phyloP scores from a whole-genome alignment of 2,113 vertebrate genomes.

The Nannospalax galili region DNA sequence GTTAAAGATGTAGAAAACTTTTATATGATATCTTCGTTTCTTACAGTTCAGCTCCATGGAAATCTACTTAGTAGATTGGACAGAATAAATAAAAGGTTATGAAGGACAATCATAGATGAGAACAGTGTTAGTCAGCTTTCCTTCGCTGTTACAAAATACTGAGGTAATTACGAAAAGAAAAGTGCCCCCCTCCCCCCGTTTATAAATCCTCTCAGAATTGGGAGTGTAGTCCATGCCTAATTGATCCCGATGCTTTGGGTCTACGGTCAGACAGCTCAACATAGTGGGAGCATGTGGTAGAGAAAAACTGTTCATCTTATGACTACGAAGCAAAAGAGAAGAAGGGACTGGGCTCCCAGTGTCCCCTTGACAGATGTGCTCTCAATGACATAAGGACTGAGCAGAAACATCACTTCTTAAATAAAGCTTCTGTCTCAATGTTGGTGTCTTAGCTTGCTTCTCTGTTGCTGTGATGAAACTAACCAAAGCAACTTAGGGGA shows the following conservation, averaged over 20 bases:
- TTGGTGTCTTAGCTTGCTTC: too few relatives aligned
- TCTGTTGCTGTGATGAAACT: too few relatives aligned
- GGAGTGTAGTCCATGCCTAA: neutral
- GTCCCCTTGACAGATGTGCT: too few relatives aligned
- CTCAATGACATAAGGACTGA: neutral
- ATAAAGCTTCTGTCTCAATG: too few relatives aligned
- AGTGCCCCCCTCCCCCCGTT: neutral
- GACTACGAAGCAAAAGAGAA: neutral
- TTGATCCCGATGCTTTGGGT: neutral
- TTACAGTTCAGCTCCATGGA: neutral
- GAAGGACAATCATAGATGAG: neutral
- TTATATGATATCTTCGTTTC: neutral
- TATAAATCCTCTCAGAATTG: neutral
- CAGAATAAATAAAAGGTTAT: slow-evolving; percentile 29
- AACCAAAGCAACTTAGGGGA: too few relatives aligned
- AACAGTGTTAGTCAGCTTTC: neutral
- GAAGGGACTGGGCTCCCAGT: too few relatives aligned
- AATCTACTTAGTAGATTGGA: neutral
- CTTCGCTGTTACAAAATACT: neutral
- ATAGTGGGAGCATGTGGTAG: too few relatives aligned
- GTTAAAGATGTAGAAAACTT: neutral
- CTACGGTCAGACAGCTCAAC: neutral
- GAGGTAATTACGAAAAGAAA: neutral
- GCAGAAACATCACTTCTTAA: too few relatives aligned
- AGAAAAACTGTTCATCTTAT: neutral